Percentiles rank a stretch among this genome's conserved stretches.
Evolutionary conservation across 2,113 vertebrate genomes (phyloP).

Genomic region (Apteryx mantelli): DNA sequence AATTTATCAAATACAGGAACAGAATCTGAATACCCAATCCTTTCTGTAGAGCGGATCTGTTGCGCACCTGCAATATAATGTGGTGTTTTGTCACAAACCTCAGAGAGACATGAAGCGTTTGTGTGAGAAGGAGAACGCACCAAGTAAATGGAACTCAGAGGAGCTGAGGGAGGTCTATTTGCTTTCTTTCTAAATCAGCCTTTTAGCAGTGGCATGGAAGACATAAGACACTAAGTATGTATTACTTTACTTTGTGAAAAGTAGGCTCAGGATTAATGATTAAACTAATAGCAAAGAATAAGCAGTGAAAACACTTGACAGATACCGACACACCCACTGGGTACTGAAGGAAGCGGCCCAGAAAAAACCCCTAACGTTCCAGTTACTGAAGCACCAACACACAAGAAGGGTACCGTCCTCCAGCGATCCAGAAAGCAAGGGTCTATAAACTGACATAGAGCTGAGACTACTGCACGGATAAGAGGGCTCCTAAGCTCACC

Average conservation of each 20-base stretch:
- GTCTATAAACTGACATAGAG: neutral
- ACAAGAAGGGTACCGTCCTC: neutral
- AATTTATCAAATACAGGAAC: neutral
- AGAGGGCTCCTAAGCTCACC: neutral
- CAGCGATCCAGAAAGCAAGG: neutral
- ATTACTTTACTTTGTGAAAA: neutral
- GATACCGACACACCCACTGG: neutral
- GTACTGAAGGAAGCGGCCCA: neutral
- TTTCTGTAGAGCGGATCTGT: neutral
- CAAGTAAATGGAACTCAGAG: neutral
- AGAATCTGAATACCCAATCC: neutral
- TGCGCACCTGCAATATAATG: accelerated
- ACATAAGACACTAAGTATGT: neutral
- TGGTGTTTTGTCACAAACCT: too few species aligned
- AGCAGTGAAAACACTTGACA: neutral
- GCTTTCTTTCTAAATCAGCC: neutral
- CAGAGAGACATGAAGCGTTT: accelerated
- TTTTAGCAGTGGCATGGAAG: neutral
- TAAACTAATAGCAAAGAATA: neutral
- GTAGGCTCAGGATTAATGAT: neutral
- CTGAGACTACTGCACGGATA: neutral
- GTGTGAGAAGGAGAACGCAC: neutral
- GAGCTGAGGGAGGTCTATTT: too few species aligned
- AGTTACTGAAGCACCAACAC: neutral
- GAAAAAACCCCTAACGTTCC: neutral